Evolutionary conservation across 1,140 invertebrate species (phyloP), one percentile per base, ranked within the genome.

Genomic region (Phymastichus coffea): DNA sequence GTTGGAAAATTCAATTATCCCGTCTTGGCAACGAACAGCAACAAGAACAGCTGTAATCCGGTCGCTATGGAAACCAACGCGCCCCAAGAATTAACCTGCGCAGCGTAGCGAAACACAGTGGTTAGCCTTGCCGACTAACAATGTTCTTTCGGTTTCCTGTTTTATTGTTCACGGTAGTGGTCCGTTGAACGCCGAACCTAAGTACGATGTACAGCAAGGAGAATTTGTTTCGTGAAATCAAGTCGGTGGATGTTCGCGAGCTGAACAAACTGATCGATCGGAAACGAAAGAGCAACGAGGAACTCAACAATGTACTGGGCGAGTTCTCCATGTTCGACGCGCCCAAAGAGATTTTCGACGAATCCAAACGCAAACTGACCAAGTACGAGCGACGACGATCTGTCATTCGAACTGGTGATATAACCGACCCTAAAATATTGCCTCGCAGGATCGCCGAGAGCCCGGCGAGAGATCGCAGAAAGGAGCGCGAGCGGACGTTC

Each of bases 401-500:
- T n/a, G n/a, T n/a, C n/a, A n/a, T n/a, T n/a, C n/a, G n/a, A n/a
- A n/a, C n/a, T n/a, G n/a, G n/a, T n/a, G n/a, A n/a, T n/a, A n/a
- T n/a, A n/a, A n/a, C n/a, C n/a, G n/a, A n/a, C n/a, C n/a, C n/a
- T n/a, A n/a, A n/a, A n/a, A n/a, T n/a, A n/a, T n/a, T n/a, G n/a
- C n/a, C n/a, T n/a, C n/a, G n/a, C n/a, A n/a, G n/a, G n/a, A n/a
- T n/a, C n/a, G n/a, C n/a, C n/a, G n/a, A n/a, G n/a, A n/a, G n/a
- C n/a, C n/a, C n/a, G n/a, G n/a, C 20, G 25, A 48, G 2, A 12
- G 8, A 8, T 28, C 48, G 30, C 10, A 46, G 26, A 4, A 37
- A 59, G 1, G 60, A 67, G 22, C 66, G 64, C 8, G 63, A 67
- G 19, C 22, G 15, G 4, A 23, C 55, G n/a, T 53, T 60, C 10